phyloP scores from a whole-genome alignment of 2,797 vertebrate species.

The Euthynnus affinis region DNA sequence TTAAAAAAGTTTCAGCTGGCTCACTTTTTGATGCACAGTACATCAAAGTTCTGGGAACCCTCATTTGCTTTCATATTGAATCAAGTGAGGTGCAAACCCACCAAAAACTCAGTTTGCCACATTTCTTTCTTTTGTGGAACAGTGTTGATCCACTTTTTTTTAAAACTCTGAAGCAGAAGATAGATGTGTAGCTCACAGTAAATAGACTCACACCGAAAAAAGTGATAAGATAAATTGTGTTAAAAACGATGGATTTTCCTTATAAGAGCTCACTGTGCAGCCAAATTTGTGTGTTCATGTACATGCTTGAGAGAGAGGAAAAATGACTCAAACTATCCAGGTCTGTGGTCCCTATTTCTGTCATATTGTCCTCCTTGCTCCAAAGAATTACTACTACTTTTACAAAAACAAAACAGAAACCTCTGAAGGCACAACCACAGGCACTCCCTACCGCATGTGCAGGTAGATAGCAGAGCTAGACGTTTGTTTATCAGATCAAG shows the following conservation, averaged over 20 bases:
- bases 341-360: neutral
- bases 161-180: neutral
- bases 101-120: neutral
- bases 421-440: conserved; percentile 23
- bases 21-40: conserved; percentile 3
- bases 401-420: conserved; percentile 6
- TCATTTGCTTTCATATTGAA: conserved; percentile 19
- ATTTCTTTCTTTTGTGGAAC: neutral
- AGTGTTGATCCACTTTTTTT: neutral
- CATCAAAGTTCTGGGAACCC: conserved; percentile 7
- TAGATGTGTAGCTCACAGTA: neutral
- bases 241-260: neutral
- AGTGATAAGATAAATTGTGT: neutral
- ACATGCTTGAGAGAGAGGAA: neutral
- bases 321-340: neutral
- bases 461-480: conserved; percentile 34
- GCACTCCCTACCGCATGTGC: conserved; percentile 3
- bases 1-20: neutral
- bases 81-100: conserved; percentile 16
- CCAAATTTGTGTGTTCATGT: neutral
- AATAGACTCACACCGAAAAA: neutral
- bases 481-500: conserved; percentile 71
- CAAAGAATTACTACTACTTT: conserved; percentile 1
- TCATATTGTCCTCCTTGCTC: neutral
- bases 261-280: neutral